These are phyloP conservation scores for Coptodon rendalli DNA, from an alignment of 2,113 vertebrate genomes.

Conservation along the genomic window DNA sequence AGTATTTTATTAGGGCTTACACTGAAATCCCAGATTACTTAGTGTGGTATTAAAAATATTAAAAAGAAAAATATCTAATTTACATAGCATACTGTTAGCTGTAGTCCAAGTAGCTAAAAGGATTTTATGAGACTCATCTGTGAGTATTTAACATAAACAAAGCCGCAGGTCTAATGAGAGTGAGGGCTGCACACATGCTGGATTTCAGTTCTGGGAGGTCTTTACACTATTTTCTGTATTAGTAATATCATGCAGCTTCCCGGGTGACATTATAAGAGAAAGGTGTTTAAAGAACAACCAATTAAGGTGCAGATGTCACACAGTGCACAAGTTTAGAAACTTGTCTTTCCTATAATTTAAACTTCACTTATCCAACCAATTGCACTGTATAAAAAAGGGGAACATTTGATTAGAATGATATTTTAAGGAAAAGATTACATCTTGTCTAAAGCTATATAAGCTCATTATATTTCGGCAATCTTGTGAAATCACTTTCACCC, in stretches of 20 bases:
- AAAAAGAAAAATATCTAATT: background rate
- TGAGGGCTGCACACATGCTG: slow-evolving; percentile 1
- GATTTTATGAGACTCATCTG: slow-evolving; percentile 31
- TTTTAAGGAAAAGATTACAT: background rate
- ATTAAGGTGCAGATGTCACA: background rate
- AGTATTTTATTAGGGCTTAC: background rate
- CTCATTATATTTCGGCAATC: slow-evolving; percentile 25
- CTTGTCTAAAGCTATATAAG: background rate
- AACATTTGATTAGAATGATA: background rate
- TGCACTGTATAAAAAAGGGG: background rate
- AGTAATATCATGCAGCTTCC: background rate
- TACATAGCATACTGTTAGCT: background rate
- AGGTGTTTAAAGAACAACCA: background rate
- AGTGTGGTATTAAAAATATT: background rate
- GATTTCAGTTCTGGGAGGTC: slow-evolving; percentile 27
- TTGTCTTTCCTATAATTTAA: background rate
- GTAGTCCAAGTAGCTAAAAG: background rate
- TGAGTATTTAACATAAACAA: slow-evolving; percentile 42
- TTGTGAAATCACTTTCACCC: slow-evolving; percentile 24
- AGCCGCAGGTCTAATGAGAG: slow-evolving; percentile 30
- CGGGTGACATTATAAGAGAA: background rate
- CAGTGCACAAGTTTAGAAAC: background rate
- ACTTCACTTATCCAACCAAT: background rate
- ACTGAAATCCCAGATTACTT: background rate
- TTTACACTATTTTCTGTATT: background rate